phyloP scores from a whole-genome alignment of 2,797 vertebrate genomes.

The Lithobates pipiens region DNA sequence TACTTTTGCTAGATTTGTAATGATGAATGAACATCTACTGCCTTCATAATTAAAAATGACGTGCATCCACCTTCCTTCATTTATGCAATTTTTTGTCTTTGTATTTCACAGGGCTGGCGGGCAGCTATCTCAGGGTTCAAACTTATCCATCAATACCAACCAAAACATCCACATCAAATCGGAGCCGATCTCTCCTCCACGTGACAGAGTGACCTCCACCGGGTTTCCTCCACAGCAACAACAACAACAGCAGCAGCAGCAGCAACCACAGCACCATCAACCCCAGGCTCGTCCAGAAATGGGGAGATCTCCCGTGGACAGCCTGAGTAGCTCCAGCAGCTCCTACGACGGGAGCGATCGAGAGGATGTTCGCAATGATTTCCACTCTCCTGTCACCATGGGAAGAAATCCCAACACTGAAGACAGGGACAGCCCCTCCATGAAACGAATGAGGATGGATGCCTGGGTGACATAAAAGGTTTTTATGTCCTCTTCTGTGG shows the following conservation, averaged over 20 bases:
- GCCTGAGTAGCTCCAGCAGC: conserved; percentile 98
- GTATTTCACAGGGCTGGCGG: conserved; percentile 84
- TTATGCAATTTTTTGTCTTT: neutral
- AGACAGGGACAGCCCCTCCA: conserved; percentile 91
- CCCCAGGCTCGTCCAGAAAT: conserved; percentile 85
- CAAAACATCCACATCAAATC: conserved; percentile 97
- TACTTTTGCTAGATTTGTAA: no score
- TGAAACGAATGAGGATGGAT: conserved; percentile 98
- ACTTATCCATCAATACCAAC: conserved; percentile 94
- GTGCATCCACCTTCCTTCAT: no score
- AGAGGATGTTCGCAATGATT: conserved; percentile 91
- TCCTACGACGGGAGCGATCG: conserved; percentile 97
- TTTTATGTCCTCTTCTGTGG: neutral
- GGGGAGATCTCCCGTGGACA: conserved; percentile 96
- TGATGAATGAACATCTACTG: no score
- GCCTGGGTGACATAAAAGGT: conserved; percentile 95
- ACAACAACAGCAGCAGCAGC: conserved; percentile 72
- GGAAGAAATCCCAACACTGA: conserved; percentile 86
- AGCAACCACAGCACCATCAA: conserved; percentile 73
- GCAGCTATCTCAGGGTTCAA: conserved; percentile 97
- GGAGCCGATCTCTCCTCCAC: conserved; percentile 96
- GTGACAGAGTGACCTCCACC: conserved; percentile 90
- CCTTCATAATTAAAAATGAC: no score
- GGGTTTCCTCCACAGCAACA: conserved; percentile 81
- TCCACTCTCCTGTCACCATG: conserved; percentile 90